Evolutionary conservation across 2,888 invertebrate species (phyloP), one percentile per base, ranked within the genome.

Genomic region (Eumacrocentrus americanus): DNA sequence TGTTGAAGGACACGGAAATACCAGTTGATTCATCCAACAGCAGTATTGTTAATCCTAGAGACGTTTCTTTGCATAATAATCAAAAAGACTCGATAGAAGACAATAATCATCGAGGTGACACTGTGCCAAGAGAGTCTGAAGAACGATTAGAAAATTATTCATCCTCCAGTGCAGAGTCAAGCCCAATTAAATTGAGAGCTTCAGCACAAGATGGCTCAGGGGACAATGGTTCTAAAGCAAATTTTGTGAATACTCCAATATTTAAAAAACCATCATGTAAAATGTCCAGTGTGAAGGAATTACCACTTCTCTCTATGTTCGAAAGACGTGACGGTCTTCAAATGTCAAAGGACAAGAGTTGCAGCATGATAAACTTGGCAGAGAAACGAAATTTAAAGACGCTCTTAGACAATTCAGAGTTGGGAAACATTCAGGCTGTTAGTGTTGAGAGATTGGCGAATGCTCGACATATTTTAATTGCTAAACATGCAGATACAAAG

Each of bases 231-330:
- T 47, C 20, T 20, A 50, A 47, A 14, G 4, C 23, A n/a, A 16
- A 38, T 5, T n/a, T 48, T 22, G 52, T 42, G 5, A 12, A 50
- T 4, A 60, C 54, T 16, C 44, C 34, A 35, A 22, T 25, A 14
- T 34, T 29, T 18, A 34, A 42, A 42, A 51, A 55, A 23, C 35
- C 65, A 2, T 54, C 61, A 6, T 58, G 55, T 25, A 68, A 66
- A 54, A 65, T 67, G 47, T 69, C 66, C 14, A 74, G 67, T 63
- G 60, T 70, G 23, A 72, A 70, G 44, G 80, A 80, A 64, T 65
- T 80, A 60, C 79, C 80, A 50, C 64, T 80, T 12, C 62, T 80
- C 14, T 75, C 79, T 9, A 64, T 79, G 46, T 73, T 78, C 50
- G 68, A 69, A 16, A 63, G 67, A 46, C 60, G 67, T 12, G 56